A percentile compares a stretch with the other conserved stretches of the same genome.
Conservation (phyloP, 1,140 invertebrate species). For the Acromyrmex heyeri region DNA sequence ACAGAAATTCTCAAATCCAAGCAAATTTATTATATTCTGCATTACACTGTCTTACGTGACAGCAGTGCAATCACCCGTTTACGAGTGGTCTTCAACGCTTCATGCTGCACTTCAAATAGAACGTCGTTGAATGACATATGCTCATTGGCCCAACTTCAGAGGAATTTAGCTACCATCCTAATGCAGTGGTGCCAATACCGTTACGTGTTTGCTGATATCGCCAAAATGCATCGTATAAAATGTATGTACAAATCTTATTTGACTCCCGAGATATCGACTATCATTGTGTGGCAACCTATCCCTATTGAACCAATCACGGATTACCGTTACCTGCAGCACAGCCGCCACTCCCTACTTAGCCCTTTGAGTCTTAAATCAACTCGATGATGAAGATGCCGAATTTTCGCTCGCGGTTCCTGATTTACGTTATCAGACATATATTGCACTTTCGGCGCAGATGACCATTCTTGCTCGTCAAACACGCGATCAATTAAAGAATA, state of each 20-base stretch:
- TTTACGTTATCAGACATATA: background rate
- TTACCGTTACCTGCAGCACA: background rate
- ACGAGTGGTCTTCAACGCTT: background rate
- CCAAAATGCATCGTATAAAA: too few relatives aligned
- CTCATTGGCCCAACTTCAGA: background rate
- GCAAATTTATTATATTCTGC: background rate
- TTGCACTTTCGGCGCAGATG: background rate
- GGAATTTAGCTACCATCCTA: background rate
- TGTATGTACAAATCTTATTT: too few relatives aligned
- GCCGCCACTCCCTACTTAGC: background rate
- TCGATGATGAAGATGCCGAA: background rate
- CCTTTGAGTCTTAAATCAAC: background rate
- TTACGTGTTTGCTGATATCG: background rate
- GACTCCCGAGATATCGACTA: too few relatives aligned
- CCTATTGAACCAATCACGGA: fast-evolving
- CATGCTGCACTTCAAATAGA: background rate
- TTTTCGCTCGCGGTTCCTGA: background rate
- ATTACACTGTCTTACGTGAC: background rate
- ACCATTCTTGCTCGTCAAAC: background rate
- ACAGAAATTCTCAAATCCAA: too few relatives aligned
- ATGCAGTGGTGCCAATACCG: background rate
- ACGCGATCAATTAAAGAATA: background rate
- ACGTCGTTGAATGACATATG: background rate
- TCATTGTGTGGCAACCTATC: background rate
- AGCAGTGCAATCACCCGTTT: background rate